These are phyloP conservation scores for Montipora foliosa DNA, from an alignment of 64 coral and sea anemone species.

Conservation along the genomic window DNA sequence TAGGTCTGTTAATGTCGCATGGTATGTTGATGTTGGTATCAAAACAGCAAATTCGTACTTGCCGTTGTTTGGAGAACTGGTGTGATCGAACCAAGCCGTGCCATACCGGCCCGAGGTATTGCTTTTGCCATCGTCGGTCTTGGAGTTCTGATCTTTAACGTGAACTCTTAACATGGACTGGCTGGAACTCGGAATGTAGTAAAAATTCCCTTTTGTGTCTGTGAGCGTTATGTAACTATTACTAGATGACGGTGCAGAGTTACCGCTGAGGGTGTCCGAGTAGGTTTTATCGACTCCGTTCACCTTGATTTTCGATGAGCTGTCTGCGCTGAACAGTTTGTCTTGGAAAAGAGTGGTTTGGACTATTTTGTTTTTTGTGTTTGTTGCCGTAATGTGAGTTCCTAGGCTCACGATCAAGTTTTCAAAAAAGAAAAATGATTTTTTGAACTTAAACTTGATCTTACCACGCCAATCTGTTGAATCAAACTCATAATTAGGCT, in stretches of 20 bases:
- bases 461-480: no score
- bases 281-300: background rate
- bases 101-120: background rate
- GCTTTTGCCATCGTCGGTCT: background rate
- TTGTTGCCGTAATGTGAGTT: no score
- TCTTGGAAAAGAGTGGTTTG: conserved; percentile 37
- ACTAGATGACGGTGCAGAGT: background rate
- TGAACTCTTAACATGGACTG: background rate
- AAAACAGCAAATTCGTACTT: conserved; percentile 20
- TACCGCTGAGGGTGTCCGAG: background rate
- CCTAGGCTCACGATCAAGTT: no score
- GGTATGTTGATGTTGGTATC: conserved; percentile 4
- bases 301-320: background rate
- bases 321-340: background rate
- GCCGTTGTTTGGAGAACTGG: background rate
- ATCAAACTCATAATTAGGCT: no score
- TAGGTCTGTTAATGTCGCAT: background rate
- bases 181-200: conserved; percentile 41
- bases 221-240: background rate
- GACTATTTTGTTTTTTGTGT: no score
- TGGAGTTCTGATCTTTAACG: background rate
- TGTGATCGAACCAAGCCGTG: conserved; percentile 59
- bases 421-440: no score
- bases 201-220: conserved; percentile 55
- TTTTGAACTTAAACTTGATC: no score